Evolutionary conservation across 2,113 vertebrate species (phyloP).

Genomic region (Petroica traversi): DNA sequence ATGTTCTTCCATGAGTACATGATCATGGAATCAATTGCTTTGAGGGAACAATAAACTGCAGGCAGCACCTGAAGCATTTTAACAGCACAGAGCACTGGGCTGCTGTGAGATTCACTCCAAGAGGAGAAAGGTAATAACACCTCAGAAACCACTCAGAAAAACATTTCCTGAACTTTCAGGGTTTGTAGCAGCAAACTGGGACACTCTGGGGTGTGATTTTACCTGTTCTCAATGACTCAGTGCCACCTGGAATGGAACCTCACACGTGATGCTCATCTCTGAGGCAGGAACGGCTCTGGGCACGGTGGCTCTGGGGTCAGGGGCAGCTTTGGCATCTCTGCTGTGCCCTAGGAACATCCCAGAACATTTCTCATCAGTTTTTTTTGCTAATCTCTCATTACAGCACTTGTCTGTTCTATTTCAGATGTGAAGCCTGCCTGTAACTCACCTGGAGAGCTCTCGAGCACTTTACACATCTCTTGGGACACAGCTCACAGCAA

Average conservation of each 20-base stretch:
- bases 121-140: constrained; percentile 49
- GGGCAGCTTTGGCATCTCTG: background rate
- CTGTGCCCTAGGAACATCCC: background rate
- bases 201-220: background rate
- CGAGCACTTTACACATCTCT: rapidly evolving
- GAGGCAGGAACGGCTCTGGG: background rate
- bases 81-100: constrained; percentile 28
- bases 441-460: background rate
- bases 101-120: background rate
- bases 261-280: rapidly evolving
- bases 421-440: background rate
- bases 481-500: background rate
- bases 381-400: background rate
- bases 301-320: background rate
- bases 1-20: constrained; percentile 59
- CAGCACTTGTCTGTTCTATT: background rate
- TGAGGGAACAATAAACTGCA: constrained; percentile 59
- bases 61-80: constrained; percentile 49
- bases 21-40: constrained; percentile 67
- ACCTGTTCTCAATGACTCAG: background rate
- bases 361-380: background rate
- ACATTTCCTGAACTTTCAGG: constrained; percentile 21
- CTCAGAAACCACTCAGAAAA: constrained; percentile 43
- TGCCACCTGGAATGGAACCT: background rate
- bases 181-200: constrained; percentile 13